A percentile compares a stretch with the other conserved stretches of the same genome.
Evolutionary conservation across 30 jellyfish, hydroid and myxozoan genomes (phyloP).

Genomic region (Pelagia noctiluca): DNA sequence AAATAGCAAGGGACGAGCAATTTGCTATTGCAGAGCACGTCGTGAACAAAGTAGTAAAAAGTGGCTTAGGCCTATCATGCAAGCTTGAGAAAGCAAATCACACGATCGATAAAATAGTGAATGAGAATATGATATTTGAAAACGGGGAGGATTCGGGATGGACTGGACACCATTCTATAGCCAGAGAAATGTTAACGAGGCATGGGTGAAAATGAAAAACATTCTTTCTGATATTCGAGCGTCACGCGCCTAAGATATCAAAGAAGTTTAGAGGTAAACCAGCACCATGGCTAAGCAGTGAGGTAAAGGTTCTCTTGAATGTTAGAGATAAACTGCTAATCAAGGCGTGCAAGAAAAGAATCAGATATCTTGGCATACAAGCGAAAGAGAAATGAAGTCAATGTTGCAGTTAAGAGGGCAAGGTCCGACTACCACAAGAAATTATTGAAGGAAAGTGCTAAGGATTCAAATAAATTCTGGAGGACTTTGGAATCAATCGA

Average conservation of each 20-base stretch:
- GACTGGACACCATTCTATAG: conserved; percentile 11
- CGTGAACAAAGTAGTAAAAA: too few relatives aligned
- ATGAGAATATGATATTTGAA: too few relatives aligned
- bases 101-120: too few relatives aligned
- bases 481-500: conserved; percentile 8
- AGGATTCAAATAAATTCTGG: conserved; percentile 27
- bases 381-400: conserved; percentile 53
- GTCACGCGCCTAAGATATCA: conserved; percentile 31
- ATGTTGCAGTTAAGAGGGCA: conserved; percentile 49
- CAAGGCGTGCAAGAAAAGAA: conserved; percentile 27
- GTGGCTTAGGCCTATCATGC: too few relatives aligned
- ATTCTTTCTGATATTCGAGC: too few relatives aligned
- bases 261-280: conserved; percentile 38
- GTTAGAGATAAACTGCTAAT: conserved; percentile 57
- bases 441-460: conserved; percentile 36
- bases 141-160: too few relatives aligned
- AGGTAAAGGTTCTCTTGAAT: conserved; percentile 48
- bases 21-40: too few relatives aligned
- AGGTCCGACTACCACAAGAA: too few relatives aligned
- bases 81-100: too few relatives aligned
- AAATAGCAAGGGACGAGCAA: too few relatives aligned
- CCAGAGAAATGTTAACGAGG: conserved; percentile 22
- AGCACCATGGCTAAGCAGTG: conserved; percentile 59
- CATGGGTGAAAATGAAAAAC: conserved; percentile 30
- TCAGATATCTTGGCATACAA: conserved; percentile 19